Conservation (phyloP, 2,113 vertebrate species). For the Terrapene triunguis region DNA sequence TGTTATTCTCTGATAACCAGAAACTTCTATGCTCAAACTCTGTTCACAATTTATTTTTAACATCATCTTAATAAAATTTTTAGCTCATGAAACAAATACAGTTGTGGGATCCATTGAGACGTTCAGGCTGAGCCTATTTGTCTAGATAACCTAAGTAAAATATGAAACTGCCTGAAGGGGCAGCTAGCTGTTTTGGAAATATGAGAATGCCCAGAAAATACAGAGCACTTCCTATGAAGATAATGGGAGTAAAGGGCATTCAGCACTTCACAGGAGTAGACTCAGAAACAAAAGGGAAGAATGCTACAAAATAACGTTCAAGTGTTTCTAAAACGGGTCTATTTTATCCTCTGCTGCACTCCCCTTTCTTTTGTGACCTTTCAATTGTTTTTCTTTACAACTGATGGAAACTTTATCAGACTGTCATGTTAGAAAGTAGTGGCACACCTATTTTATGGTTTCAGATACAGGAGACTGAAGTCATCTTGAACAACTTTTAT, state of each 20-base stretch:
- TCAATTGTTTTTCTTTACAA: not conserved
- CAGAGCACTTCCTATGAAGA: not conserved
- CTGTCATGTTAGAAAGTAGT: not conserved
- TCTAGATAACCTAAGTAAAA: constrained; percentile 22
- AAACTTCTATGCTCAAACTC: too few relatives aligned
- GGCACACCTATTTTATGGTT: constrained; percentile 51
- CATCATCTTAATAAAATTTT: too few relatives aligned
- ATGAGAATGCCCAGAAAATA: not conserved
- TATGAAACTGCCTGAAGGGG: constrained; percentile 33
- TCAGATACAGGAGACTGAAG: constrained; percentile 94
- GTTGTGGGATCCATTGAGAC: not conserved
- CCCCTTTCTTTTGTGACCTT: too few relatives aligned
- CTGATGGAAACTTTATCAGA: not conserved
- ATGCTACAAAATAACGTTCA: not conserved
- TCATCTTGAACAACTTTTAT: constrained; percentile 92
- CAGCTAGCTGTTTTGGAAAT: constrained; percentile 55
- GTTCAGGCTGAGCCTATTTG: not conserved
- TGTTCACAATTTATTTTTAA: too few relatives aligned
- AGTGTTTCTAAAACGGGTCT: not conserved
- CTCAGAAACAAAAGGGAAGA: not conserved
- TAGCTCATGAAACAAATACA: not conserved
- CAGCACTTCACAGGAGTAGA: not conserved
- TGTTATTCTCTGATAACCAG: too few relatives aligned
- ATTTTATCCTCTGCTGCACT: not conserved
- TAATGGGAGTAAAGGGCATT: not conserved